Percentiles rank a stretch among this genome's conserved stretches.
These are phyloP conservation scores for Phallusia fumigata DNA, from an alignment of 23 tunicate species.

Conservation along the genomic window DNA sequence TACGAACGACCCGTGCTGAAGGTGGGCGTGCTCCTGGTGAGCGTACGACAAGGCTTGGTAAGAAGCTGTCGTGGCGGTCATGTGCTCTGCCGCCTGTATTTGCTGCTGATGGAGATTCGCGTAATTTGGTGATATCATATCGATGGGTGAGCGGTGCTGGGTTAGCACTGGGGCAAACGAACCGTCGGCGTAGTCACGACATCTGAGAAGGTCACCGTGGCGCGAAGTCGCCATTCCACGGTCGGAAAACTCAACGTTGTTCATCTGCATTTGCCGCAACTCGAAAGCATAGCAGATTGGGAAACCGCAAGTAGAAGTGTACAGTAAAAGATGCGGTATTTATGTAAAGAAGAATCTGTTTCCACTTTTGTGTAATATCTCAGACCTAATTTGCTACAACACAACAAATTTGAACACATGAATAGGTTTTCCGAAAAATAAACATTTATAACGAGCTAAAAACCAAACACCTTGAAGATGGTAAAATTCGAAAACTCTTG, in stretches of 20 bases:
- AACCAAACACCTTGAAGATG: too few species aligned
- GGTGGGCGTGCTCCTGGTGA: slow-evolving; percentile 7
- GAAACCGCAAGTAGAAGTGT: too few species aligned
- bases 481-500: too few species aligned
- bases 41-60: not conserved
- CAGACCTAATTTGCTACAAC: too few species aligned
- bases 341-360: too few species aligned
- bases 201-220: slow-evolving; percentile 19
- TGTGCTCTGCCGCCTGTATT: slow-evolving; percentile 7
- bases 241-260: slow-evolving; percentile 31
- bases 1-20: slow-evolving; percentile 26
- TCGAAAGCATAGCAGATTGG: not conserved
- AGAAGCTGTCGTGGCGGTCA: not conserved
- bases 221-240: slow-evolving; percentile 1
- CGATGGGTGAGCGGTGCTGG: not conserved
- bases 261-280: slow-evolving; percentile 20
- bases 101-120: slow-evolving; percentile 1
- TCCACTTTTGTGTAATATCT: too few species aligned
- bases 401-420: too few species aligned
- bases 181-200: slow-evolving; percentile 22
- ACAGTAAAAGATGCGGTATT: too few species aligned
- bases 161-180: slow-evolving; percentile 13
- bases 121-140: not conserved
- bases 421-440: too few species aligned
- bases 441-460: too few species aligned